Percentiles rank a stretch among this genome's conserved stretches.
phyloP scores from a whole-genome alignment of 2,797 vertebrate species.

The Silurus lanzhouensis region DNA sequence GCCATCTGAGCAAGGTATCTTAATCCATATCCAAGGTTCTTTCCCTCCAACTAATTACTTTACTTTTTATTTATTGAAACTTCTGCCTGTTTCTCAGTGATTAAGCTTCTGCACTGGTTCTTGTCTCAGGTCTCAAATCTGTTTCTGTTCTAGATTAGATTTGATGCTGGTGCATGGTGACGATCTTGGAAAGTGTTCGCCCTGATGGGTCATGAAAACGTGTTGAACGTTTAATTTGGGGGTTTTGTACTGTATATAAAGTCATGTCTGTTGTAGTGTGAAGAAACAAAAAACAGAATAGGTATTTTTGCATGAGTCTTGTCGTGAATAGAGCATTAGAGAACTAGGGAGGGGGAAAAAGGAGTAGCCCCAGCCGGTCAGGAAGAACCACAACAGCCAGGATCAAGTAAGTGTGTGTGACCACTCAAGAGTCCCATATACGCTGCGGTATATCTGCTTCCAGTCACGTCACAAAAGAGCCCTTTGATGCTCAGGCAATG shows the following conservation, averaged over 20 bases:
- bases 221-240: too few relatives aligned
- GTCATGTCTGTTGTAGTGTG: neutral
- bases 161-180: neutral
- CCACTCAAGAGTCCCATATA: neutral
- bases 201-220: neutral
- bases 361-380: slow-evolving; percentile 37
- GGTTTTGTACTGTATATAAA: neutral
- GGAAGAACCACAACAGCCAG: slow-evolving; percentile 47
- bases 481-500: slow-evolving; percentile 53
- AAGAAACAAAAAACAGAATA: neutral
- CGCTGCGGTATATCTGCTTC: slow-evolving; percentile 48
- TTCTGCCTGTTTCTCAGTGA: neutral
- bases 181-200: neutral
- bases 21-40: too few relatives aligned
- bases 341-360: slow-evolving; percentile 23
- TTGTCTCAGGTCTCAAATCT: neutral
- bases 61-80: too few relatives aligned
- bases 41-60: too few relatives aligned
- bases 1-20: too few relatives aligned
- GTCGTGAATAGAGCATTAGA: neutral
- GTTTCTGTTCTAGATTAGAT: neutral
- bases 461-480: slow-evolving; percentile 48
- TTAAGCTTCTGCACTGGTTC: neutral
- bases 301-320: neutral
- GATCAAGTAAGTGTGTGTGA: slow-evolving; percentile 44